phyloP scores from a whole-genome alignment of 2,888 invertebrate species.

The Drosophila setosimentum region DNA sequence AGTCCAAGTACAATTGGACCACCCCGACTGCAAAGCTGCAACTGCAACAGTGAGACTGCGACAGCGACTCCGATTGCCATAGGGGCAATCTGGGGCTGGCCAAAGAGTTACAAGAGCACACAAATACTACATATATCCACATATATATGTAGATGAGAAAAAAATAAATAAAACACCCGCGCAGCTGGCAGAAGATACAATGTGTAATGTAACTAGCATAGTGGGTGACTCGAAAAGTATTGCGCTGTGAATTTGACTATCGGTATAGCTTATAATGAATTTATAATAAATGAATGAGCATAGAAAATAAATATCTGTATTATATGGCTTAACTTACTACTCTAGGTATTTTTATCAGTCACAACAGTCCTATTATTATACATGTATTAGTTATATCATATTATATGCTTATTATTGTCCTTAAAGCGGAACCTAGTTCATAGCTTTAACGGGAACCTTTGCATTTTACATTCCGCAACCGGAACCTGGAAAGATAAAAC shows the following conservation, averaged over 20 bases:
- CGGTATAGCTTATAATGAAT: background rate
- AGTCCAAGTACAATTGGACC: conserved; percentile 81
- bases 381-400: too few relatives aligned
- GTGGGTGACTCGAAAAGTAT: conserved; percentile 47
- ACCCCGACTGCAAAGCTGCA: conserved; percentile 60
- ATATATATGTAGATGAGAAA: conserved; percentile 4
- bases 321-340: too few relatives aligned
- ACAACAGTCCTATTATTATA: too few relatives aligned
- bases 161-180: conserved; percentile 31
- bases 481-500: too few relatives aligned
- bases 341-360: too few relatives aligned
- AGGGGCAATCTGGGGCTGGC: conserved; percentile 49
- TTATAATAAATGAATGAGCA: background rate
- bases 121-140: conserved; percentile 4
- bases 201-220: conserved; percentile 28
- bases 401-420: too few relatives aligned
- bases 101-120: conserved; percentile 10
- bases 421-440: too few relatives aligned
- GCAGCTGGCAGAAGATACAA: conserved; percentile 29
- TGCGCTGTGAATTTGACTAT: background rate
- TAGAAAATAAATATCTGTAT: background rate
- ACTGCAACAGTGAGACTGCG: conserved; percentile 4
- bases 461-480: too few relatives aligned
- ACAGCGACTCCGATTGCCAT: conserved; percentile 34
- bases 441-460: too few relatives aligned